Conservation (phyloP, 2,113 vertebrate genomes). For the Poicephalus gulielmi region DNA sequence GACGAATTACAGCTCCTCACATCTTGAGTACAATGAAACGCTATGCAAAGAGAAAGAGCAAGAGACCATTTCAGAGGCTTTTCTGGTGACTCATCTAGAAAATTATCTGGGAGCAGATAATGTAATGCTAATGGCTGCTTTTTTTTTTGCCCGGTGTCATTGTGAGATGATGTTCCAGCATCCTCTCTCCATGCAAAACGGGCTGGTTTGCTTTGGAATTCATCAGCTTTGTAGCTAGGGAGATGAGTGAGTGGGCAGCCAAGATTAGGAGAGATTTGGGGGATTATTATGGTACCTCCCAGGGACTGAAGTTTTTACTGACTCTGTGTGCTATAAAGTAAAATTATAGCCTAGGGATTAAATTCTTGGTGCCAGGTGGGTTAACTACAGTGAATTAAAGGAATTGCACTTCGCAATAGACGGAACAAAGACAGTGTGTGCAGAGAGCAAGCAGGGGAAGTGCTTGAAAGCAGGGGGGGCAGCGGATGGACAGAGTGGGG, state of each 20-base stretch:
- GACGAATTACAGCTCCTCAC: conserved; percentile 5
- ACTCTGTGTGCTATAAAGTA: neutral
- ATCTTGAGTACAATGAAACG: neutral
- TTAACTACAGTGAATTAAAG: neutral
- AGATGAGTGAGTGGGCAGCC: neutral
- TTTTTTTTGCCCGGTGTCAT: neutral
- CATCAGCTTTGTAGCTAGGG: neutral
- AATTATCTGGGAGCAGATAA: conserved; percentile 57
- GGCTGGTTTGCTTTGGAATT: neutral
- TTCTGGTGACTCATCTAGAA: conserved; percentile 49
- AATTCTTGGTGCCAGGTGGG: neutral
- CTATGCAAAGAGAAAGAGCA: neutral
- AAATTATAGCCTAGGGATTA: neutral
- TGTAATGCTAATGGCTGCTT: conserved; percentile 30
- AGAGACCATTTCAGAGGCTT: conserved; percentile 38
- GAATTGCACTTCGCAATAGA: neutral
- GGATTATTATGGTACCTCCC: neutral
- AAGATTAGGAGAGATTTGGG: neutral
- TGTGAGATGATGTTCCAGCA: neutral
- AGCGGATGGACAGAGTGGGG: neutral
- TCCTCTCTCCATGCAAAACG: neutral
- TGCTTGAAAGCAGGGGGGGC: neutral
- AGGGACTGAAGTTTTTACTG: neutral
- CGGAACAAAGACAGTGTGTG: accelerated
- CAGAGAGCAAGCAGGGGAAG: neutral